Percentiles rank a stretch among this genome's conserved stretches.
Evolutionary conservation across 2,797 vertebrate species (phyloP).

Genomic region (Heterohyrax brucei): DNA sequence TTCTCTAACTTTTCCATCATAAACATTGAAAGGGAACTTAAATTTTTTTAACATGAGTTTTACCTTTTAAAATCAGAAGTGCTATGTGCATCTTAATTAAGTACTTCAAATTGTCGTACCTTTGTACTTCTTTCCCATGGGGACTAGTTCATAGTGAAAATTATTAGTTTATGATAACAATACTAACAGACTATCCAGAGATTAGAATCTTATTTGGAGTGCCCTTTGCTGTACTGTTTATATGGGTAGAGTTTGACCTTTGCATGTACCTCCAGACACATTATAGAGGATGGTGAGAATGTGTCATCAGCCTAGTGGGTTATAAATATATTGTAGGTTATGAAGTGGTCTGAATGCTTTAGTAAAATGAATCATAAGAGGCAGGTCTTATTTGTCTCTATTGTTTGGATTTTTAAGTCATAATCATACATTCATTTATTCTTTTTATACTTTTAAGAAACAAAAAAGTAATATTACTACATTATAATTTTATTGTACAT

Average conservation of each 20-base stretch:
- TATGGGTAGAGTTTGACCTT: conserved; percentile 5
- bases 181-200: conserved; percentile 32
- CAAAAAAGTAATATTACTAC: conserved; percentile 35
- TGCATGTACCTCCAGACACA: neutral
- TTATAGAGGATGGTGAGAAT: neutral
- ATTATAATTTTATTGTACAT: conserved; percentile 65
- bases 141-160: conserved; percentile 43
- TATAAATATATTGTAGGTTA: conserved; percentile 54
- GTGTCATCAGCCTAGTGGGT: neutral
- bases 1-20: neutral
- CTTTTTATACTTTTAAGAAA: conserved; percentile 61
- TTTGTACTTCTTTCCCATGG: neutral
- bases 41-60: conserved; percentile 12
- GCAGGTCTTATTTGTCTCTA: neutral
- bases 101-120: conserved; percentile 40
- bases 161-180: conserved; percentile 35
- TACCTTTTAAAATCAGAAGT: neutral
- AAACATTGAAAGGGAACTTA: conserved; percentile 47
- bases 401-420: conserved; percentile 22
- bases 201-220: conserved; percentile 44
- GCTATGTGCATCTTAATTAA: conserved; percentile 54
- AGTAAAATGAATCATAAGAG: conserved; percentile 43
- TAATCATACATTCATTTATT: conserved; percentile 63
- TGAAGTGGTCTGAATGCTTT: conserved; percentile 24
- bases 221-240: neutral